Base-by-base conservation (phyloP, 35 echinoderm and acorn worm genomes). In the Acanthaster planci region DNA sequence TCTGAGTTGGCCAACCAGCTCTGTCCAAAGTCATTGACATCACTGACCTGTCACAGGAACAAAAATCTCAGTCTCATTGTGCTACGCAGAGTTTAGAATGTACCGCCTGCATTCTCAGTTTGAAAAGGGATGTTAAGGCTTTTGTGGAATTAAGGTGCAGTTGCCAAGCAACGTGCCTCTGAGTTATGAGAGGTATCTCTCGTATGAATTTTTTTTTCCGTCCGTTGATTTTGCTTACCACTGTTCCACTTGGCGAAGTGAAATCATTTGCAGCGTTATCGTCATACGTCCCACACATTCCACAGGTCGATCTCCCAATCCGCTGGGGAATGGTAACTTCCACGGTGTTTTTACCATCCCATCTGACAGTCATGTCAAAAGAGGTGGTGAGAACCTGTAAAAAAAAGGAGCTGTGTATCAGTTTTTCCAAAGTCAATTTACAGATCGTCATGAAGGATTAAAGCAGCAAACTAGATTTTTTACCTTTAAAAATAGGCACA, bases 241-340 rank as follows among this genome's bases (percentile, higher is more conserved):
- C 36, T 60, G 58, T 17, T 7, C 89, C 89, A 36, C 38, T 32
- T 16, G 89, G 89, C 37, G 72, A 60, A 30, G 76, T 55, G 77
- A 79, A 91, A 30, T 93, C 92, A 34, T 93, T 89, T 0, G 1
- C 10, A 2, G n/a, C 6, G n/a, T 85, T 60, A 23, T 82, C 92
- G 55, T 93, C 86, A 32, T 84, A 93, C 40, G 60, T 89, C 31
- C 92, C 92, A 81, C 86, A 89, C 31, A 93, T 80, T 37, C 92
- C 92, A 56, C 92, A 93, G 0, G 77, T 37, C 40, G 64, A 31
- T 34, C 64, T 72, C 64, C 64, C 64, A n/a, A 72, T 26, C 18
- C 64, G 34, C 34, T 72, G 64, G 64, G 64, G 64, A 2, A 86
- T 26, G 7, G 16, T 68, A 8, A 86, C 64, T 52, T 86, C 84